Conservation (phyloP, 2,797 vertebrate species). For the Hozukius guyotensis region DNA sequence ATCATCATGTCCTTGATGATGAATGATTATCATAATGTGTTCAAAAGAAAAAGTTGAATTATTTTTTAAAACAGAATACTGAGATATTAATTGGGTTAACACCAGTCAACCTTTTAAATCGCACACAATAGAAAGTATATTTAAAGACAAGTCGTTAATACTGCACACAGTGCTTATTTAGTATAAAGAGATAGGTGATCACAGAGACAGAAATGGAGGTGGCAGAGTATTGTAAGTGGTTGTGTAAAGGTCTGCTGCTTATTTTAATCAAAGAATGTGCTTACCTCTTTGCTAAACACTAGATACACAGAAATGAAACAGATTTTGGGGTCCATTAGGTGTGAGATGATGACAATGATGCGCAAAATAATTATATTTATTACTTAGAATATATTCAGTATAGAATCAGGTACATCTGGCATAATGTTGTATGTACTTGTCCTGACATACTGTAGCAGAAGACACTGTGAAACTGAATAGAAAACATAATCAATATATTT, state of each 20-base stretch:
- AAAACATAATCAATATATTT: constrained; percentile 1
- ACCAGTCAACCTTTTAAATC: background rate
- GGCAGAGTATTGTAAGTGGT: background rate
- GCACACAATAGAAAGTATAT: background rate
- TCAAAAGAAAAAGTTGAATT: background rate
- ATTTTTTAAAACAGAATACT: background rate
- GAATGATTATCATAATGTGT: background rate
- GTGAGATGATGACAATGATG: background rate
- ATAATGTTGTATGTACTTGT: background rate
- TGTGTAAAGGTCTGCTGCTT: background rate
- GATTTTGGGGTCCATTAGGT: background rate
- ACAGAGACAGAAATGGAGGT: background rate
- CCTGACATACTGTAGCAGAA: background rate
- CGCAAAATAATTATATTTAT: background rate
- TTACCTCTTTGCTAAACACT: background rate
- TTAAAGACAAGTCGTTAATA: background rate
- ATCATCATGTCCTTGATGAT: background rate
- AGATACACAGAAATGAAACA: background rate
- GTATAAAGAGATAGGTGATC: background rate
- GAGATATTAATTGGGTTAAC: background rate
- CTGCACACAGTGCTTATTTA: background rate
- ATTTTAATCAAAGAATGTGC: background rate
- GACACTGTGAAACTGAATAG: background rate
- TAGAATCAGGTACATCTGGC: background rate
- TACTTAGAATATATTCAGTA: background rate